Conservation (phyloP, 2,888 invertebrate genomes). For the Hydroisotoma schaefferi region DNA sequence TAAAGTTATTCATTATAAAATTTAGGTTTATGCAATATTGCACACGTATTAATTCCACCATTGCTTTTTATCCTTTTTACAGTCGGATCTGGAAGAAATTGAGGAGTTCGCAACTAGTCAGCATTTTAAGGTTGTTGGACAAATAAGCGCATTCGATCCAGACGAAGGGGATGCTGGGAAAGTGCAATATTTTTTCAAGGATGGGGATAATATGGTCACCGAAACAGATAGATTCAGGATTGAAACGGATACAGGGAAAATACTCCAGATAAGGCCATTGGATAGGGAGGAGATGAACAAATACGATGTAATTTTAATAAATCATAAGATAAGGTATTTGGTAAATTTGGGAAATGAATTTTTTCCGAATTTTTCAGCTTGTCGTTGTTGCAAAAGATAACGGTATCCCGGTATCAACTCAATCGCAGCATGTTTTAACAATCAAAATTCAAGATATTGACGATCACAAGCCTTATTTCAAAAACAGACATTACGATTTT, state of each 20-base stretch:
- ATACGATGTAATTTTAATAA: constrained; percentile 58
- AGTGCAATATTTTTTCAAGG: constrained; percentile 42
- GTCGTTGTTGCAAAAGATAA: constrained; percentile 51
- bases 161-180: constrained; percentile 47
- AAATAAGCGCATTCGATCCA: constrained; percentile 42
- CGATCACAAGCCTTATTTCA: constrained; percentile 50
- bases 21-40: neutral
- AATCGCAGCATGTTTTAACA: constrained; percentile 50
- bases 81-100: constrained; percentile 31
- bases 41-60: neutral
- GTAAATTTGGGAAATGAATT: constrained; percentile 1
- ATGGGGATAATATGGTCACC: constrained; percentile 42
- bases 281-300: constrained; percentile 56
- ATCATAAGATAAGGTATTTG: neutral
- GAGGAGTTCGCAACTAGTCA: constrained; percentile 21
- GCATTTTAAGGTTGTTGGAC: constrained; percentile 41
- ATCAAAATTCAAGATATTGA: constrained; percentile 50
- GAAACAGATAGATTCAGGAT: constrained; percentile 43
- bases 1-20: neutral
- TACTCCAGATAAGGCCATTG: constrained; percentile 42
- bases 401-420: constrained; percentile 50
- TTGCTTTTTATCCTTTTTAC: neutral
- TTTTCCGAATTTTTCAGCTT: constrained; percentile 42
- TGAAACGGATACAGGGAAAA: constrained; percentile 41
- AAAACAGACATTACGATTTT: constrained; percentile 32